Percentiles rank a stretch among this genome's conserved stretches.
Conservation (phyloP, 2,888 invertebrate species). For the Pyrgus malvae region DNA sequence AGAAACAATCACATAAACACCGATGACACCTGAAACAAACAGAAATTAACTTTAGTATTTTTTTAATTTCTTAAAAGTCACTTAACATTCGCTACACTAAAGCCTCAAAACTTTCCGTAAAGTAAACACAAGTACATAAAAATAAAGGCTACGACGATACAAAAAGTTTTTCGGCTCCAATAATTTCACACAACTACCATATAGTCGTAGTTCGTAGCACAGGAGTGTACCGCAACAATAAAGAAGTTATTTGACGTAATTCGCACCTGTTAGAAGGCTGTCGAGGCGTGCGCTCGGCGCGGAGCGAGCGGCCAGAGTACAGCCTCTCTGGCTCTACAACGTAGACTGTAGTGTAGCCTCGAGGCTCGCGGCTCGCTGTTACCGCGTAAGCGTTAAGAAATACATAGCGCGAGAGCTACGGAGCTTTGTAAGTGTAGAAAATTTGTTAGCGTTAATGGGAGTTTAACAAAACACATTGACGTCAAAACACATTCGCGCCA, state of each 20-base stretch:
- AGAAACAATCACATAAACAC: conserved; percentile 61
- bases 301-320: conserved; percentile 49
- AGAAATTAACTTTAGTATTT: conserved; percentile 37
- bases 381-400: conserved; percentile 51
- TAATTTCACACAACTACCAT: no score
- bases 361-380: conserved; percentile 42
- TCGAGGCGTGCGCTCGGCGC: conserved; percentile 64
- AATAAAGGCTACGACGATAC: no score
- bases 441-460: no score
- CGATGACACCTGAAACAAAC: conserved; percentile 77
- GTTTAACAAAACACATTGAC: no score
- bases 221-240: background rate
- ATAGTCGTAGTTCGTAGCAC: background rate
- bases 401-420: conserved; percentile 43
- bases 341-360: conserved; percentile 23
- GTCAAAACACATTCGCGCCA: no score
- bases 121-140: no score
- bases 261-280: conserved; percentile 47
- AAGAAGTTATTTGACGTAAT: background rate
- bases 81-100: no score
- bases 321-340: conserved; percentile 41
- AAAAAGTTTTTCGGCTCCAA: no score
- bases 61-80: no score
- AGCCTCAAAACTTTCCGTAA: no score
- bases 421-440: background rate